phyloP scores from a whole-genome alignment of 2,888 invertebrate genomes.

The Eristalis pertinax region DNA sequence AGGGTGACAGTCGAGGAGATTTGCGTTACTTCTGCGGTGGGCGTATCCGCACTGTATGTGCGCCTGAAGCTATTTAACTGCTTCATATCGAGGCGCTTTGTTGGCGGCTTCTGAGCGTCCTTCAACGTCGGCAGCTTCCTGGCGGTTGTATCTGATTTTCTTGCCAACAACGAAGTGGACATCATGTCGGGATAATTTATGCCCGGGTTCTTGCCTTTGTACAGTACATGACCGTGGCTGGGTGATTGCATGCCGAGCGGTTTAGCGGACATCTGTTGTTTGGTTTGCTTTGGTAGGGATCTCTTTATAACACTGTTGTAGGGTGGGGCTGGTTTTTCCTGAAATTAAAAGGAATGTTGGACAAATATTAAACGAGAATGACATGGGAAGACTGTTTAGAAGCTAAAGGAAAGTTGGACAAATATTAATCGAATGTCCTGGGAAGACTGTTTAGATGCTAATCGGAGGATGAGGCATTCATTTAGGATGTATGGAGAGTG shows the following conservation, averaged over 20 bases:
- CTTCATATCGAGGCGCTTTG: slow-evolving; percentile 17
- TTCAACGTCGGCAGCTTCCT: slow-evolving; percentile 43
- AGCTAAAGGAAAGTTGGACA: too few relatives aligned
- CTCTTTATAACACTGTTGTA: slow-evolving; percentile 12
- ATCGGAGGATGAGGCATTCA: too few relatives aligned
- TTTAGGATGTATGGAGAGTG: too few relatives aligned
- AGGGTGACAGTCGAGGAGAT: slow-evolving; percentile 66
- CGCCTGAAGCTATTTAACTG: slow-evolving; percentile 1
- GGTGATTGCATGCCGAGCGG: slow-evolving; percentile 8
- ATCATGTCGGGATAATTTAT: slow-evolving; percentile 22
- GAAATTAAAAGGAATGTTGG: not conserved
- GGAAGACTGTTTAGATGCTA: too few relatives aligned
- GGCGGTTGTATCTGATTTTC: not conserved
- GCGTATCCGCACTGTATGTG: slow-evolving; percentile 2
- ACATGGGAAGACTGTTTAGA: not conserved
- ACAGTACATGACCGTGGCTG: slow-evolving; percentile 10
- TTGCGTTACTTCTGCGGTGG: slow-evolving; percentile 49
- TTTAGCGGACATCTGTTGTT: slow-evolving; percentile 10
- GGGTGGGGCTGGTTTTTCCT: slow-evolving; percentile 37
- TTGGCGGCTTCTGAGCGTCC: slow-evolving; percentile 7
- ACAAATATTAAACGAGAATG: not conserved
- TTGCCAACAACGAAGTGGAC: slow-evolving; percentile 18
- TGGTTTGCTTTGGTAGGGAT: slow-evolving; percentile 27
- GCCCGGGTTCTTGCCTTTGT: slow-evolving; percentile 26
- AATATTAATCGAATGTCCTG: too few relatives aligned